phyloP scores from a whole-genome alignment of 2,113 vertebrate species.

The Suricata suricatta region DNA sequence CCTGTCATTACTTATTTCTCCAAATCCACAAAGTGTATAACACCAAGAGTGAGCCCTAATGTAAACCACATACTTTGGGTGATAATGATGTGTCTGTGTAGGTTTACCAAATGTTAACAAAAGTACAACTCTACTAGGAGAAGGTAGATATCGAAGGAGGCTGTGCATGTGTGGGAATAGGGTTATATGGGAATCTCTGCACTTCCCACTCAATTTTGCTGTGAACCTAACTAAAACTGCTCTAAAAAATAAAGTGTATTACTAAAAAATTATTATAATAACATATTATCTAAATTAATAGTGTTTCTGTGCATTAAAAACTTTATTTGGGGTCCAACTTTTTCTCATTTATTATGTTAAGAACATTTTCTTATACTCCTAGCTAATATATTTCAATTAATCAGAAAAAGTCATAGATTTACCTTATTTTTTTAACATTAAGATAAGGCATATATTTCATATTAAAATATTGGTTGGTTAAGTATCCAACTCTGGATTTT shows the following conservation, averaged over 20 bases:
- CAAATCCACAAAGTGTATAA: background rate
- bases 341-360: background rate
- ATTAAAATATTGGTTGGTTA: background rate
- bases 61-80: background rate
- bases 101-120: background rate
- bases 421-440: conserved; percentile 19
- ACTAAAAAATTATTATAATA: background rate
- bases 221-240: background rate
- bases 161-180: background rate
- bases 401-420: background rate
- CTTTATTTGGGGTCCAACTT: background rate
- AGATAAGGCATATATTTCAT: background rate
- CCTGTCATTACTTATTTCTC: background rate
- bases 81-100: background rate
- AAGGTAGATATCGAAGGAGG: background rate
- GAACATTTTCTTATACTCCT: background rate
- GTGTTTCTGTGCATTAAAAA: background rate
- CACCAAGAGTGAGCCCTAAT: background rate
- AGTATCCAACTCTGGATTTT: too few species aligned
- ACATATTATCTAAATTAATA: background rate
- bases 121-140: background rate
- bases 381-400: background rate
- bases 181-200: background rate
- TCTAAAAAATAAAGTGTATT: background rate
- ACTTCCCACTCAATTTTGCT: background rate